phyloP scores from a whole-genome alignment of 2,797 vertebrate species.

The Paratrypauchen microcephalus region DNA sequence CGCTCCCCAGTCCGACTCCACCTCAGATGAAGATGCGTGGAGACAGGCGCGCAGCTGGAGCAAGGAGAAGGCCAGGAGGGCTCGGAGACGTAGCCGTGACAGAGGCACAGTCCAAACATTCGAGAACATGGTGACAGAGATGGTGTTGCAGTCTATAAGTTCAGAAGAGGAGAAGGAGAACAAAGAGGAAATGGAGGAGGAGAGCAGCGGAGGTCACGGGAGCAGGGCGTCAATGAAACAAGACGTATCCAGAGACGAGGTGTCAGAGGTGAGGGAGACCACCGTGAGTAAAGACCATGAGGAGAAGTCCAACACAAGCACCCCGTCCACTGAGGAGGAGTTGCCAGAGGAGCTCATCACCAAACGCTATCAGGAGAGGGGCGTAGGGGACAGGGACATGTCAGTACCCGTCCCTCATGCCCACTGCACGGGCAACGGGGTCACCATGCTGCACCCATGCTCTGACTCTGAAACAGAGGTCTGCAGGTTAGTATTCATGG shows the following conservation, averaged over 20 bases:
- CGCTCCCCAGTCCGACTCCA: conserved; percentile 74
- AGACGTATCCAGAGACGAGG: not conserved
- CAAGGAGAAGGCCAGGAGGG: conserved; percentile 81
- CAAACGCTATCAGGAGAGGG: conserved; percentile 75
- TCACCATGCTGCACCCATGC: conserved; percentile 49
- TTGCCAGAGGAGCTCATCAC: conserved; percentile 56
- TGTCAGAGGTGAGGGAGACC: conserved; percentile 26
- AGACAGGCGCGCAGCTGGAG: conserved; percentile 81
- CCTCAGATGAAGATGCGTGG: conserved; percentile 77
- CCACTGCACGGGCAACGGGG: conserved; percentile 49
- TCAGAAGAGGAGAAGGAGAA: conserved; percentile 69
- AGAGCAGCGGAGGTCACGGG: conserved; percentile 39
- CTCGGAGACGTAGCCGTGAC: conserved; percentile 65
- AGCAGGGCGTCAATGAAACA: not conserved
- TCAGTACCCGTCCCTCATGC: conserved; percentile 53
- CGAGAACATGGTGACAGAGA: conserved; percentile 43
- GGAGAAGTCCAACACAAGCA: conserved; percentile 47
- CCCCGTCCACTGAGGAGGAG: conserved; percentile 55
- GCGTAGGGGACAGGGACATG: conserved; percentile 69
- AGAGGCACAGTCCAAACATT: conserved; percentile 40
- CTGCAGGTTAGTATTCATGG: conserved; percentile 87
- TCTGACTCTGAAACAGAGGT: conserved; percentile 83
- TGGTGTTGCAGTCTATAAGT: conserved; percentile 77
- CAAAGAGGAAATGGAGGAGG: conserved; percentile 39
- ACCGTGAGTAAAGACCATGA: conserved; percentile 42